Conservation (phyloP, 2,888 invertebrate genomes). For the Plemyria rubiginata region DNA sequence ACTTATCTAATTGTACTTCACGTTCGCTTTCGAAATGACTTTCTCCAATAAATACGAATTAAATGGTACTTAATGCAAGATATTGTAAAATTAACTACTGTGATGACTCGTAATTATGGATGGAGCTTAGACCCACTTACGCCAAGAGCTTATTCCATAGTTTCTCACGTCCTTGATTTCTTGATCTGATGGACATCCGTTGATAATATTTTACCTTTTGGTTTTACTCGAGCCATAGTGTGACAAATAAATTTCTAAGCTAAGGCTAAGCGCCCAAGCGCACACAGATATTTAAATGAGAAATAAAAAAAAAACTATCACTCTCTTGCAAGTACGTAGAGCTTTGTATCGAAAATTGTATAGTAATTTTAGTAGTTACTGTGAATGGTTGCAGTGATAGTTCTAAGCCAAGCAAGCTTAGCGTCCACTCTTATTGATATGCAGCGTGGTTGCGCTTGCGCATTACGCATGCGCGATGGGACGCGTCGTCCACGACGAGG, state of each 20-base stretch:
- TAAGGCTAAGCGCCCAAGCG: constrained; percentile 23
- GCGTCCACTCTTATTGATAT: constrained; percentile 72
- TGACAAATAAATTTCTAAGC: constrained; percentile 57
- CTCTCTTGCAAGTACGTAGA: neutral
- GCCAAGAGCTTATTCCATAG: neutral
- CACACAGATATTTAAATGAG: constrained; percentile 1
- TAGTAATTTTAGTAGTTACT: neutral
- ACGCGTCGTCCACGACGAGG: constrained; percentile 56
- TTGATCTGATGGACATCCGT: constrained; percentile 32
- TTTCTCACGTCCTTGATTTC: neutral
- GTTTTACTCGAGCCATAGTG: no score
- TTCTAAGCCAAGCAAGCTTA: constrained; percentile 42
- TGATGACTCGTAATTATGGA: constrained; percentile 36
- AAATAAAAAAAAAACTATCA: neutral
- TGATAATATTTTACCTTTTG: no score
- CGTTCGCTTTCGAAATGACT: constrained; percentile 44
- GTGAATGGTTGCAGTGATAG: constrained; percentile 12
- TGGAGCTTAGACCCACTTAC: constrained; percentile 38
- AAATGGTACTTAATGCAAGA: constrained; percentile 42
- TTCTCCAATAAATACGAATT: constrained; percentile 59
- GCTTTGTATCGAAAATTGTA: neutral
- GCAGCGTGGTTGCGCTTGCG: constrained; percentile 64
- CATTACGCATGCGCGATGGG: constrained; percentile 77
- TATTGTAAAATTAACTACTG: constrained; percentile 28
- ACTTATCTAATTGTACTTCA: constrained; percentile 36